Evolutionary conservation across 1,140 invertebrate species (phyloP).

Genomic region (Hirudo medicinalis): DNA sequence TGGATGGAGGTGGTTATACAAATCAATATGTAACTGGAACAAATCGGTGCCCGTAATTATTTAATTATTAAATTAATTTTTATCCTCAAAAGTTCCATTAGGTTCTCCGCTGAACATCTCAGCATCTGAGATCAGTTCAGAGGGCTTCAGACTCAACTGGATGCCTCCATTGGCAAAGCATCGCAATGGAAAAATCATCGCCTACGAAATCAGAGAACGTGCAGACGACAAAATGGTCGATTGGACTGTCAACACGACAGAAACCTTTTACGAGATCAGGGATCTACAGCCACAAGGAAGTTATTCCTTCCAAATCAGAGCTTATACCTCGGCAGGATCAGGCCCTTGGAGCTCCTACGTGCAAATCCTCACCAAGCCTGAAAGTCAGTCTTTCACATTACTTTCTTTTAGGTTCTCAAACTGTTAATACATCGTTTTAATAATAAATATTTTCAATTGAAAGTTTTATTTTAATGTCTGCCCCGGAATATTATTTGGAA

Average conservation of each 20-base stretch:
- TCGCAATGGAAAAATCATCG: conserved; percentile 79
- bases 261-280: conserved; percentile 66
- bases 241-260: conserved; percentile 64
- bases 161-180: conserved; percentile 69
- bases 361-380: conserved; percentile 58
- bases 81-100: conserved; percentile 31
- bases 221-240: conserved; percentile 67
- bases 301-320: conserved; percentile 80
- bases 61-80: too few species aligned
- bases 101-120: conserved; percentile 46
- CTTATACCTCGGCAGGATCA: conserved; percentile 71
- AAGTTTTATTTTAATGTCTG: too few species aligned
- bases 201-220: conserved; percentile 84
- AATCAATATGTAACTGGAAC: too few species aligned
- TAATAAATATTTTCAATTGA: too few species aligned
- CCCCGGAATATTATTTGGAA: too few species aligned
- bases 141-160: conserved; percentile 50
- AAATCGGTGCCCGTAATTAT: too few species aligned
- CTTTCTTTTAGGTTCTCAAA: background rate
- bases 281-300: conserved; percentile 87
- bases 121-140: conserved; percentile 32
- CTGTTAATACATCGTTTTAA: background rate
- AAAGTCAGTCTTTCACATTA: conserved; percentile 29
- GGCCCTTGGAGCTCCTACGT: conserved; percentile 79
- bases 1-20: conserved; percentile 55